Evolutionary conservation across 2,888 invertebrate genomes (phyloP).

Genomic region (Biston stratarius): DNA sequence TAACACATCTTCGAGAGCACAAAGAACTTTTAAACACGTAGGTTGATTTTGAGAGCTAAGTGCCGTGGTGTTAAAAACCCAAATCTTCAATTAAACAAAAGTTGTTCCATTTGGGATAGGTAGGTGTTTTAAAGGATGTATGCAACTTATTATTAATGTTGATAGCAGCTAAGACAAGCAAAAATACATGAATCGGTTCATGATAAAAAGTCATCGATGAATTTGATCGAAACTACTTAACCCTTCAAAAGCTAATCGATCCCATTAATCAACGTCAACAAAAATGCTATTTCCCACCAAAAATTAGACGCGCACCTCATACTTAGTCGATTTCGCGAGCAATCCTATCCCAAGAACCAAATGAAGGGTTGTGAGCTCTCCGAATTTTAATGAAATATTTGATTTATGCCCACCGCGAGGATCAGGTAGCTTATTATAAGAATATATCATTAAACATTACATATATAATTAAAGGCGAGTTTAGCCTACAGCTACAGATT

Average conservation of each 20-base stretch:
- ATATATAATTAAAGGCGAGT: constrained; percentile 83
- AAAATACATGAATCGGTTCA: constrained; percentile 8
- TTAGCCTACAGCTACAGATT: constrained; percentile 71
- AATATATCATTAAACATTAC: constrained; percentile 86
- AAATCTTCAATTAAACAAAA: too few relatives aligned
- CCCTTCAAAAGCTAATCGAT: constrained; percentile 46
- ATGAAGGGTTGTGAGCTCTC: constrained; percentile 80
- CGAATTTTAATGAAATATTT: constrained; percentile 86
- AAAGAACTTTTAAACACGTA: too few relatives aligned
- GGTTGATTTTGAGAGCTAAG: too few relatives aligned
- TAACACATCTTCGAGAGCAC: too few relatives aligned
- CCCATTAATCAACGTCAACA: constrained; percentile 66
- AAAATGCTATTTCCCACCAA: constrained; percentile 70
- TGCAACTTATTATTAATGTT: not conserved
- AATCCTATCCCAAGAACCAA: constrained; percentile 64
- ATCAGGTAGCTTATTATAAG: constrained; percentile 86
- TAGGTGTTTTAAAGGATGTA: not conserved
- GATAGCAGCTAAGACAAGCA: constrained; percentile 2
- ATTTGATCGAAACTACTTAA: constrained; percentile 28
- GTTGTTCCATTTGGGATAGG: too few relatives aligned
- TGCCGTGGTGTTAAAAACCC: too few relatives aligned
- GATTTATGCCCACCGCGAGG: constrained; percentile 81
- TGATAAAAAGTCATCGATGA: constrained; percentile 16
- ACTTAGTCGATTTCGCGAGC: constrained; percentile 71
- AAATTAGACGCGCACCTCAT: constrained; percentile 64